These are phyloP conservation scores for Eupleurogrammus muticus DNA, from an alignment of 2,797 vertebrate genomes.

Conservation along the genomic window DNA sequence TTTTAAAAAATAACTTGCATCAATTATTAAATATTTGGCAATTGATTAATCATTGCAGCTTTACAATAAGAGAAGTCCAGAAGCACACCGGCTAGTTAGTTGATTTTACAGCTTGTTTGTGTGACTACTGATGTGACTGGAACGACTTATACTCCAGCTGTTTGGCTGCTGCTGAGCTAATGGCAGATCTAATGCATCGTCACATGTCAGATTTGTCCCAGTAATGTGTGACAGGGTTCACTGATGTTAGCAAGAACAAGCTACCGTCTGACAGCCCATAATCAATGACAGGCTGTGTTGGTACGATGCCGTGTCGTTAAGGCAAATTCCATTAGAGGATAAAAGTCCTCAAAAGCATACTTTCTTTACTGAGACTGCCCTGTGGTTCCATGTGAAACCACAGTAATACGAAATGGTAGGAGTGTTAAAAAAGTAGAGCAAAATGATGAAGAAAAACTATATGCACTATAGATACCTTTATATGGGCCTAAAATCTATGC, in stretches of 20 bases:
- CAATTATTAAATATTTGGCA: no score
- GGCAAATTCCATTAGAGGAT: conserved; percentile 4
- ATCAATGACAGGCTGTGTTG: conserved; percentile 21
- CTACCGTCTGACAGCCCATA: background rate
- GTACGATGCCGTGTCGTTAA: background rate
- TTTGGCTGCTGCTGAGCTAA: background rate
- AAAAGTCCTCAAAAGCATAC: background rate
- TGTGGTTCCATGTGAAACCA: background rate
- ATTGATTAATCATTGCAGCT: background rate
- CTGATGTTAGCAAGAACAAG: conserved; percentile 25
- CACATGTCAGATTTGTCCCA: conserved; percentile 46
- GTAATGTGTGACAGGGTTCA: conserved; percentile 34
- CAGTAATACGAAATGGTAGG: background rate
- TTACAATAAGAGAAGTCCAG: background rate
- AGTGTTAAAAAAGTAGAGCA: no score
- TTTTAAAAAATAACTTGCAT: no score
- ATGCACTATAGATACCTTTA: no score
- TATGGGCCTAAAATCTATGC: no score
- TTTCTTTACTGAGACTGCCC: background rate
- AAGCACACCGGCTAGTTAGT: background rate
- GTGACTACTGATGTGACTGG: background rate
- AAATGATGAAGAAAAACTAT: no score
- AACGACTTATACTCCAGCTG: conserved; percentile 19
- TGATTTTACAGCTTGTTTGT: background rate
- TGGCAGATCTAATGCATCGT: conserved; percentile 14